Conservation (phyloP, 2,113 vertebrate genomes). For the Dendropsophus ebraccatus region DNA sequence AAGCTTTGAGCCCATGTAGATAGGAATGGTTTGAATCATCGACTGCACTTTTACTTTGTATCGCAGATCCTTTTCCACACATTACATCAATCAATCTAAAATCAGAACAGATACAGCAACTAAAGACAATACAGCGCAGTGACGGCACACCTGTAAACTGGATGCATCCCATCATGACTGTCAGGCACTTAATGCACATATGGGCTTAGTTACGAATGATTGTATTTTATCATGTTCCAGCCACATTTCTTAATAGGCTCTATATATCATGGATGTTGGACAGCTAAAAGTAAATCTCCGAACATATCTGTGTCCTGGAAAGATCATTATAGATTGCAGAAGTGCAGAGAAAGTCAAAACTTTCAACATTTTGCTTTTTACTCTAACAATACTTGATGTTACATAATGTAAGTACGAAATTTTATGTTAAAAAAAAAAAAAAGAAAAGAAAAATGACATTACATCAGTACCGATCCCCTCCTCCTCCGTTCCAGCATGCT, state of each 20-base stretch:
- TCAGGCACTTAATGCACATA: constrained; percentile 19
- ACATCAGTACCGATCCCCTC: neutral
- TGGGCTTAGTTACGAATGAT: constrained; percentile 20
- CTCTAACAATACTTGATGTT: constrained; percentile 30
- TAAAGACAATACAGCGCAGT: neutral
- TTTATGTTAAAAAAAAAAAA: neutral
- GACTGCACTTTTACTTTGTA: constrained; percentile 10
- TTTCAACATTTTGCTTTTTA: constrained; percentile 37
- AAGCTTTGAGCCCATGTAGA: neutral
- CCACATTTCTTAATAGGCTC: constrained; percentile 22
- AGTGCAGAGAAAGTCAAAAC: constrained; percentile 24
- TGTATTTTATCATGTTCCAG: constrained; percentile 25
- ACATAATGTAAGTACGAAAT: constrained; percentile 6
- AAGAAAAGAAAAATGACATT: constrained; percentile 2
- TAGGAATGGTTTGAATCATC: constrained; percentile 32
- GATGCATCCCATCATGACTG: constrained; percentile 9
- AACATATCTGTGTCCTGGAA: constrained; percentile 26
- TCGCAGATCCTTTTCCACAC: constrained; percentile 22
- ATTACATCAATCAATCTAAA: constrained; percentile 18
- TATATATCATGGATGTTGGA: constrained; percentile 23
- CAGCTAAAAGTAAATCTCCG: constrained; percentile 14
- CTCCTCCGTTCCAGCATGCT: constrained; percentile 33
- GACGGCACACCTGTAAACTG: constrained; percentile 36
- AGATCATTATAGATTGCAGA: constrained; percentile 1
- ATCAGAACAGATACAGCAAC: constrained; percentile 9